Evolutionary conservation across 92 coral and sea anemone species (phyloP), one percentile per base, ranked within the genome.

Genomic region (Muricea muricata): DNA sequence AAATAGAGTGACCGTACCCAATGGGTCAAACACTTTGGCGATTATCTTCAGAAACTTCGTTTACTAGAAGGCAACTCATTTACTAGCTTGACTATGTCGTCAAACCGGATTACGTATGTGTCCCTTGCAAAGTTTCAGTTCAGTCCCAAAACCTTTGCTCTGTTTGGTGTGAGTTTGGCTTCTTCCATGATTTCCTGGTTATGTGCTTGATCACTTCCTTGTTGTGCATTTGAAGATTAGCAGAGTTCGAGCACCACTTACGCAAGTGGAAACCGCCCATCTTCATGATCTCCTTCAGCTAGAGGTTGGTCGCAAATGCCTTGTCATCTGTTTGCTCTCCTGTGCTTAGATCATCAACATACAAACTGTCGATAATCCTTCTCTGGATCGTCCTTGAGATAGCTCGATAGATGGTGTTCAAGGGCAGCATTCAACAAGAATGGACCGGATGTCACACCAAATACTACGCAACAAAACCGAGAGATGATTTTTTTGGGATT

Each of bases 111-210:
- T n/a, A n/a, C n/a, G n/a, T n/a, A n/a, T n/a, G n/a, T n/a, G n/a
- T n/a, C n/a, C n/a, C n/a, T n/a, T n/a, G n/a, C n/a, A n/a, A n/a
- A n/a, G n/a, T n/a, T n/a, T n/a, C n/a, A n/a, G n/a, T 78, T 78
- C 35, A 72, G 71, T 35, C 92, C 89, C 69, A 89, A 77, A 24
- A 79, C 71, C 79, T 89, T 89, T 42, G 63, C 46, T 85, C 86
- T 20, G 18, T 45, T 14, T 20, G 20, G 33, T 68, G 32, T 33
- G 13, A 39, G 37, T 23, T 76, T 23, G 56, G 86, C 4, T 86
- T 86, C 17, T 46, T 48, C 31, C 24, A n/a, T n/a, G n/a, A n/a
- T n/a, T n/a, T n/a, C n/a, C n/a, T n/a, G n/a, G n/a, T n/a, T n/a
- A n/a, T n/a, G n/a, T n/a, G n/a, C n/a, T n/a, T n/a, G n/a, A n/a